These are phyloP conservation scores for Drosophila recens DNA, from an alignment of 2,888 invertebrate genomes.

Conservation along the genomic window DNA sequence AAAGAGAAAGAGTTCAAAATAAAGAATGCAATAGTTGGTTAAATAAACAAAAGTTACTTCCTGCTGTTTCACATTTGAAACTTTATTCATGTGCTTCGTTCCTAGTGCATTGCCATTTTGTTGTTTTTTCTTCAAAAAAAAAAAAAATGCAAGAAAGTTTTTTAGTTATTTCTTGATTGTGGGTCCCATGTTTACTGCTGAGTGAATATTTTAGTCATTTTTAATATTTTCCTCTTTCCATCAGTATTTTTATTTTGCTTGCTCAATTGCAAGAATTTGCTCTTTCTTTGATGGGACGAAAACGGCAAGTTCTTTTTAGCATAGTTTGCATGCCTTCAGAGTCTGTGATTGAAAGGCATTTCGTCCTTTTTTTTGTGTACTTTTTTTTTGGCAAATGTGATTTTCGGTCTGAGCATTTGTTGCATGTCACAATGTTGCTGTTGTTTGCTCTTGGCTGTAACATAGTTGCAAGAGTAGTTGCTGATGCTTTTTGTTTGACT, in stretches of 20 bases:
- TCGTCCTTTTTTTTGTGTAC: conserved; percentile 14
- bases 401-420: conserved; percentile 62
- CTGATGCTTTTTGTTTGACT: conserved; percentile 51
- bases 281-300: conserved; percentile 14
- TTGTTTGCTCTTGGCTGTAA: conserved; percentile 57
- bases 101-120: conserved; percentile 48
- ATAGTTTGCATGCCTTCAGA: conserved; percentile 56
- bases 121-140: conserved; percentile 26
- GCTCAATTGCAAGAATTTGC: conserved; percentile 50
- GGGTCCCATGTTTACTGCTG: conserved; percentile 38
- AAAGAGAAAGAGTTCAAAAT: conserved; percentile 19
- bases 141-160: conserved; percentile 11
- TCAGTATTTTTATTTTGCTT: conserved; percentile 19
- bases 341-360: conserved; percentile 70
- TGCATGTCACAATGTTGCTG: conserved; percentile 79
- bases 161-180: conserved; percentile 34
- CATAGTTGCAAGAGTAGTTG: conserved; percentile 57
- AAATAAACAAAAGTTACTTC: conserved; percentile 62
- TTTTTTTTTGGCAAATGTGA: conserved; percentile 34
- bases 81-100: conserved; percentile 53
- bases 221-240: conserved; percentile 31
- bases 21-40: conserved; percentile 47
- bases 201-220: conserved; percentile 58
- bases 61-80: conserved; percentile 55
- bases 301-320: conserved; percentile 34